Conservation (phyloP, 2,797 vertebrate genomes). For the Astyanax mexicanus region DNA sequence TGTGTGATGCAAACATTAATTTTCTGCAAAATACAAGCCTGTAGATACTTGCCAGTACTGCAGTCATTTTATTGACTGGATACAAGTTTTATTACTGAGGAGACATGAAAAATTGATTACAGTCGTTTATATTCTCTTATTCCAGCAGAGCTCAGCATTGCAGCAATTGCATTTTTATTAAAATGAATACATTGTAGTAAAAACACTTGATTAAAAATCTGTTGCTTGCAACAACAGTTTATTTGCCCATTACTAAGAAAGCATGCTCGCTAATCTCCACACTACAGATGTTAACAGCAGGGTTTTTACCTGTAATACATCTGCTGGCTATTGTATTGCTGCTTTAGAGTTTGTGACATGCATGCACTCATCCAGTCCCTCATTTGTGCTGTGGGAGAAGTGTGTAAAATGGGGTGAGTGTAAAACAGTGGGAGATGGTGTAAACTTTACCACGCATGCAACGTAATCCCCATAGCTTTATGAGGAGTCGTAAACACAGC, state of each 20-base stretch:
- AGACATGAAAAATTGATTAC: too few relatives aligned
- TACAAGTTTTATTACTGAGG: too few relatives aligned
- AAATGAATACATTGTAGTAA: too few relatives aligned
- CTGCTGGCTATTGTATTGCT: not conserved
- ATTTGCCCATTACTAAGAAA: not conserved
- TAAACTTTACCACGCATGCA: constrained; percentile 34
- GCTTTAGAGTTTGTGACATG: not conserved
- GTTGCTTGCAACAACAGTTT: not conserved
- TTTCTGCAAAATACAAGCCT: too few relatives aligned
- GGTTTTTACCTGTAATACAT: too few relatives aligned
- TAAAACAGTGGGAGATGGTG: constrained; percentile 35
- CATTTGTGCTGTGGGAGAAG: not conserved
- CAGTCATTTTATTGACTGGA: too few relatives aligned
- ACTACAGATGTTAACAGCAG: not conserved
- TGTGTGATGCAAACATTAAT: too few relatives aligned
- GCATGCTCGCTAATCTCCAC: not conserved
- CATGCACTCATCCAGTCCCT: not conserved
- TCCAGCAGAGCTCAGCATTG: too few relatives aligned
- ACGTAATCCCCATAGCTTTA: constrained; percentile 46
- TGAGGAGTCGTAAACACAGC: constrained; percentile 51
- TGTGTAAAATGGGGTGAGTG: constrained; percentile 25
- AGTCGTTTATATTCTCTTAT: too few relatives aligned
- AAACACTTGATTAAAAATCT: too few relatives aligned
- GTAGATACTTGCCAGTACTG: too few relatives aligned
- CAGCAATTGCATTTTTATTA: too few relatives aligned